Conservation (phyloP, 2,113 vertebrate species). For the Myrmecophaga tridactyla region DNA sequence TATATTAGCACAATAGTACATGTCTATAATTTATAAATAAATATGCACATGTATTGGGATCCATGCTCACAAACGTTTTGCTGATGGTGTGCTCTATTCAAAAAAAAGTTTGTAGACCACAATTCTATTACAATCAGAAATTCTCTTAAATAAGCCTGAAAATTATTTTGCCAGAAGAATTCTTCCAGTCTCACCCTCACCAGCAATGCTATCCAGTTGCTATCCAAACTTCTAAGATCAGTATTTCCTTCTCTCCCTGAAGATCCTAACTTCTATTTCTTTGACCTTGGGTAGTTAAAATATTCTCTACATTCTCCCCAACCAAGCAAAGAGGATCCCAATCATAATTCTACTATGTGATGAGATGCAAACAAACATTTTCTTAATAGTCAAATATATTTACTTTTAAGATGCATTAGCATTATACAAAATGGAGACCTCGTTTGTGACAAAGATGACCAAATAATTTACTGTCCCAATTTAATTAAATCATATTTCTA, state of each 20-base stretch:
- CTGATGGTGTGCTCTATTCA: background rate
- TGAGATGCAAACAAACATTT: background rate
- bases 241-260: slow-evolving; percentile 35
- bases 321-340: background rate
- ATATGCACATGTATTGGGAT: background rate
- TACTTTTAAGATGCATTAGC: slow-evolving; percentile 38
- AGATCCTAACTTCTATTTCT: slow-evolving; percentile 13
- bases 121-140: background rate
- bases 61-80: background rate
- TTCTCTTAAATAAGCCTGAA: slow-evolving; percentile 35
- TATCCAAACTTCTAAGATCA: background rate
- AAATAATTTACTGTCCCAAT: slow-evolving; percentile 45
- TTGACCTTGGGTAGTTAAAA: slow-evolving; percentile 33
- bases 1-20: background rate
- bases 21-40: slow-evolving; percentile 48
- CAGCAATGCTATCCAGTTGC: background rate
- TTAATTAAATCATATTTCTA: slow-evolving; percentile 55
- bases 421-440: slow-evolving; percentile 20
- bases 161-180: slow-evolving; percentile 6
- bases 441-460: slow-evolving; percentile 2
- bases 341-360: background rate
- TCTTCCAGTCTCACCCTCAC: background rate
- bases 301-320: background rate
- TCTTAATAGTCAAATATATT: slow-evolving; percentile 41
- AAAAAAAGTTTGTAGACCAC: background rate